Conservation (phyloP, 1,140 invertebrate genomes). For the Lutraria rhynchaena region DNA sequence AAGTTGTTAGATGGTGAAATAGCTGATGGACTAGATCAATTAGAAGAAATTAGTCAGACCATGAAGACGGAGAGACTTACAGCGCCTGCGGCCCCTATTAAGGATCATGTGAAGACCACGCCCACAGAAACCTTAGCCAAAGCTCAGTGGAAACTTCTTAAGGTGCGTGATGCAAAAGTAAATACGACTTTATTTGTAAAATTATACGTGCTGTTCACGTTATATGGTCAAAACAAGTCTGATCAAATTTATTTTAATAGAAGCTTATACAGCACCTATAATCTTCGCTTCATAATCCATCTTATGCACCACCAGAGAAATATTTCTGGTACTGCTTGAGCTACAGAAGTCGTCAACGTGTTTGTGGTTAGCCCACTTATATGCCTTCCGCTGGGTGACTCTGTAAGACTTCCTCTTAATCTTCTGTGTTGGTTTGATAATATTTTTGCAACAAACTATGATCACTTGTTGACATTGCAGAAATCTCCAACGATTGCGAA, state of each 20-base stretch:
- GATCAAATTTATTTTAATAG: too few species aligned
- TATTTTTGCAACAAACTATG: not conserved
- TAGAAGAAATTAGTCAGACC: constrained; percentile 57
- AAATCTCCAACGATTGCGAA: not conserved
- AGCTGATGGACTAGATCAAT: constrained; percentile 8
- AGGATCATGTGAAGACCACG: not conserved
- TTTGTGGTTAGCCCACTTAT: too few species aligned
- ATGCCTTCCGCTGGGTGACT: too few species aligned
- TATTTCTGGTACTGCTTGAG: too few species aligned
- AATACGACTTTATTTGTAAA: too few species aligned
- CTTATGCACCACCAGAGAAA: too few species aligned
- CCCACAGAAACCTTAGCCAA: constrained; percentile 32
- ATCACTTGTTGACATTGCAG: not conserved
- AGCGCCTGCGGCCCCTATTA: constrained; percentile 13
- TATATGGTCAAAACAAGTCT: too few species aligned
- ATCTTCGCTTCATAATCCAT: too few species aligned
- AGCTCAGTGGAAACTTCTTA: constrained; percentile 60
- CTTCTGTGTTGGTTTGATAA: not conserved
- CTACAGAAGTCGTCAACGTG: too few species aligned
- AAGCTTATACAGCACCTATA: too few species aligned
- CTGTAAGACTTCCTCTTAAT: not conserved
- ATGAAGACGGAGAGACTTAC: constrained; percentile 58
- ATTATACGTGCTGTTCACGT: too few species aligned
- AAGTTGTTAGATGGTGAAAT: constrained; percentile 29
- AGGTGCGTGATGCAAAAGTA: too few species aligned